Conservation (phyloP, 2,113 vertebrate genomes). For the Ovibos moschatus region DNA sequence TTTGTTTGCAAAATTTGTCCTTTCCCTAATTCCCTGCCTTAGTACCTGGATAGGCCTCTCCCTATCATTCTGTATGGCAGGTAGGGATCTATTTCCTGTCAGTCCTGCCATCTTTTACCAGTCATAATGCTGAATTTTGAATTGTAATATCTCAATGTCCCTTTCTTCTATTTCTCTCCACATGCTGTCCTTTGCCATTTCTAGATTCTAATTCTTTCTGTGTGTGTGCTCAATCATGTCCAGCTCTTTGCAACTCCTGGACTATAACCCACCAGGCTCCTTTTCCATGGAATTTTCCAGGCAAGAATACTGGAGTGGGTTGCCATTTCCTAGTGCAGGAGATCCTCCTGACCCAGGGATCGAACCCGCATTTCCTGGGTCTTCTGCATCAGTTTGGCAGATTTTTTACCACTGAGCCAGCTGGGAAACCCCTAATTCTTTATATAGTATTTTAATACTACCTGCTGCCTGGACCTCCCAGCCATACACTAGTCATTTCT, state of each 20-base stretch:
- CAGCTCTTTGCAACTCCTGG: neutral
- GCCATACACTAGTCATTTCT: neutral
- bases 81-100: neutral
- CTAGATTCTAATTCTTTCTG: neutral
- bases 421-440: neutral
- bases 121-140: neutral
- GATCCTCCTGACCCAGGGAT: neutral
- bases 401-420: neutral
- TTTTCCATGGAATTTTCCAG: neutral
- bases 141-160: neutral
- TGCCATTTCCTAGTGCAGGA: neutral
- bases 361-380: rapidly evolving
- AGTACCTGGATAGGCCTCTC: neutral
- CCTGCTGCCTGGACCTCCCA: neutral
- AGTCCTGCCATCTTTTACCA: neutral
- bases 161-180: neutral
- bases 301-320: neutral
- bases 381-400: neutral
- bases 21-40: neutral
- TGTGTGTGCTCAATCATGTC: neutral
- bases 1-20: neutral
- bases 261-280: neutral
- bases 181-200: neutral
- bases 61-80: neutral
- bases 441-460: neutral